phyloP scores from a whole-genome alignment of 2,888 invertebrate species.

The Thereva nobilitata region DNA sequence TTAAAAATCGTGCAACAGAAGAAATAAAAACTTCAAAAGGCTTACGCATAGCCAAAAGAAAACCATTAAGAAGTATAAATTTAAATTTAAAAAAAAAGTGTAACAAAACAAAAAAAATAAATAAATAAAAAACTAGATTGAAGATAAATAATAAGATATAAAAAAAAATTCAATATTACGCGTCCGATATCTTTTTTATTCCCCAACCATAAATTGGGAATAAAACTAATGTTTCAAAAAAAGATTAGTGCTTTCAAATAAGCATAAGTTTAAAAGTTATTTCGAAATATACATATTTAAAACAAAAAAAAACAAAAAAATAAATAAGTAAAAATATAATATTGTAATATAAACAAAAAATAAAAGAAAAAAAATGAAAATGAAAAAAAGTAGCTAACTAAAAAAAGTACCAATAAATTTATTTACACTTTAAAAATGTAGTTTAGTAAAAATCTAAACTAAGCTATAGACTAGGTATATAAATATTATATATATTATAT shows the following conservation, averaged over 20 bases:
- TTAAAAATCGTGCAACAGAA: constrained; percentile 12
- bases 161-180: constrained; percentile 10
- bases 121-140: constrained; percentile 7
- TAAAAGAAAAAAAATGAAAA: constrained; percentile 3
- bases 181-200: constrained; percentile 27
- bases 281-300: constrained; percentile 17
- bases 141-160: constrained; percentile 13
- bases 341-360: constrained; percentile 19
- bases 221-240: constrained; percentile 13
- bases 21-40: constrained; percentile 5
- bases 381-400: constrained; percentile 23
- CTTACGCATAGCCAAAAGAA: constrained; percentile 12
- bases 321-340: constrained; percentile 7
- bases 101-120: constrained; percentile 11
- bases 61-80: constrained; percentile 1
- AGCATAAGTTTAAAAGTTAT: constrained; percentile 25
- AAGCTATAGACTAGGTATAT: constrained; percentile 6
- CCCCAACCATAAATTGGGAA: neutral
- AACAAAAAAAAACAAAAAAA: constrained; percentile 17
- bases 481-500: neutral
- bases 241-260: constrained; percentile 8
- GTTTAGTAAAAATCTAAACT: constrained; percentile 5
- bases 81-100: neutral
- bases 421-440: constrained; percentile 26
- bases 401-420: constrained; percentile 30